phyloP scores from a whole-genome alignment of 30 jellyfish, hydroid and myxozoan genomes.

The Aurelia aurita complex sp. Pacific region DNA sequence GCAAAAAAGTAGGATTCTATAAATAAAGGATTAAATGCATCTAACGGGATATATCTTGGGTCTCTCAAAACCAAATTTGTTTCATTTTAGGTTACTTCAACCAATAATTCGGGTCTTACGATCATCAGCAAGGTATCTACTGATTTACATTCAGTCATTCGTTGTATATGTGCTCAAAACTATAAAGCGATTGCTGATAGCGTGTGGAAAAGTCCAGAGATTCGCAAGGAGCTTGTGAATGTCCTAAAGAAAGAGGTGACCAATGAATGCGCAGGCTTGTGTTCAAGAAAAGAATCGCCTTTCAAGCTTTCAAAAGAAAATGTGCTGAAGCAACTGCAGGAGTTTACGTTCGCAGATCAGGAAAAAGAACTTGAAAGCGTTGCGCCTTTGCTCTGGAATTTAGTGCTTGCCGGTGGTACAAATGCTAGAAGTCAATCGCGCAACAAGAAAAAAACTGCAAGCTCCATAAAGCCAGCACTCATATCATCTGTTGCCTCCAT shows the following conservation, averaged over 20 bases:
- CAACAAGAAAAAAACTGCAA: not conserved
- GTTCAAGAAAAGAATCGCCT: not conserved
- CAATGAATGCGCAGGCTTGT: not conserved
- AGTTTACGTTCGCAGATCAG: not conserved
- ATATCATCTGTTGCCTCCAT: not conserved
- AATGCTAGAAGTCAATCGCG: not conserved
- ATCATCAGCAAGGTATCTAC: no score
- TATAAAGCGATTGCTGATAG: constrained; percentile 4
- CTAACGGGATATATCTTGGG: no score
- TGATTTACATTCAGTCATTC: not conserved
- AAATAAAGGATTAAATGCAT: no score
- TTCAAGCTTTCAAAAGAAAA: not conserved
- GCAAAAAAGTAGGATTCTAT: no score
- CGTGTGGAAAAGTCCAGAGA: not conserved
- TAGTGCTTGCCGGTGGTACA: not conserved
- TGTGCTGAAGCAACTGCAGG: not conserved
- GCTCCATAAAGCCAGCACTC: not conserved
- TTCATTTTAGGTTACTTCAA: no score
- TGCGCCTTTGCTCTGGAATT: not conserved
- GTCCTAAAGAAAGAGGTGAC: not conserved
- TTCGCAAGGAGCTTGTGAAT: not conserved
- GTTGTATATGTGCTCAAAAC: constrained; percentile 1
- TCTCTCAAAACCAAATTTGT: no score
- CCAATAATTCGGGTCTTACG: no score
- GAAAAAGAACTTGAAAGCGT: not conserved